Evolutionary conservation across 2,888 invertebrate genomes (phyloP).

Genomic region (Holacanthella duospinosa): DNA sequence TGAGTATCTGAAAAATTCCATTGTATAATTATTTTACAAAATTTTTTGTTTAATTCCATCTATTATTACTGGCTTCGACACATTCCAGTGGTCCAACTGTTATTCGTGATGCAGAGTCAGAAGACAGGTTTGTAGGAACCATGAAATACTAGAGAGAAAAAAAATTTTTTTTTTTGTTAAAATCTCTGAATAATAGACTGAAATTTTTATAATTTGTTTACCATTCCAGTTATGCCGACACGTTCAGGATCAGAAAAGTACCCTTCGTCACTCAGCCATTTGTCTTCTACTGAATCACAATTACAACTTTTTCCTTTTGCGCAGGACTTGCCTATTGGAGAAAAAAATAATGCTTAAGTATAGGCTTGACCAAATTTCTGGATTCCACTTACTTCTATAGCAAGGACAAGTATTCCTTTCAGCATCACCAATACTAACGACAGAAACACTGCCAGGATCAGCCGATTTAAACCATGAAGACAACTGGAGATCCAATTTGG

Average conservation of each 20-base stretch:
- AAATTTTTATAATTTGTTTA: background rate
- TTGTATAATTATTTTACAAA: background rate
- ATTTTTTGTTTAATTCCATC: background rate
- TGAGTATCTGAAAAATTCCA: conserved; percentile 60
- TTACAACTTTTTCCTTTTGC: conserved; percentile 66
- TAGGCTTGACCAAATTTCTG: background rate
- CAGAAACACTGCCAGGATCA: conserved; percentile 56
- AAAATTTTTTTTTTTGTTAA: too few relatives aligned
- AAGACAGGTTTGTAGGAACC: conserved; percentile 69
- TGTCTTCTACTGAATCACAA: conserved; percentile 70
- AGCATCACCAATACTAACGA: conserved; percentile 61
- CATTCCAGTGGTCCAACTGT: conserved; percentile 85
- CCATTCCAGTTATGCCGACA: conserved; percentile 10
- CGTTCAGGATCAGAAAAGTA: conserved; percentile 67
- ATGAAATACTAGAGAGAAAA: conserved; percentile 56
- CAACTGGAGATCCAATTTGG: conserved; percentile 73
- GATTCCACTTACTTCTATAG: conserved; percentile 39
- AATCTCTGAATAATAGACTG: background rate
- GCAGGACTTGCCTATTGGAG: conserved; percentile 50
- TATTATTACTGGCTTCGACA: conserved; percentile 79
- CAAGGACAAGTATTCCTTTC: conserved; percentile 48
- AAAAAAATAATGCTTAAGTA: background rate
- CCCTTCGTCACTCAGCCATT: conserved; percentile 83
- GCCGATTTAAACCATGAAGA: conserved; percentile 83
- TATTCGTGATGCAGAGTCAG: conserved; percentile 73